Percentiles rank a stretch among this genome's conserved stretches.
Conservation (phyloP, 2,113 vertebrate species). For the Rhinichthys klamathensis region DNA sequence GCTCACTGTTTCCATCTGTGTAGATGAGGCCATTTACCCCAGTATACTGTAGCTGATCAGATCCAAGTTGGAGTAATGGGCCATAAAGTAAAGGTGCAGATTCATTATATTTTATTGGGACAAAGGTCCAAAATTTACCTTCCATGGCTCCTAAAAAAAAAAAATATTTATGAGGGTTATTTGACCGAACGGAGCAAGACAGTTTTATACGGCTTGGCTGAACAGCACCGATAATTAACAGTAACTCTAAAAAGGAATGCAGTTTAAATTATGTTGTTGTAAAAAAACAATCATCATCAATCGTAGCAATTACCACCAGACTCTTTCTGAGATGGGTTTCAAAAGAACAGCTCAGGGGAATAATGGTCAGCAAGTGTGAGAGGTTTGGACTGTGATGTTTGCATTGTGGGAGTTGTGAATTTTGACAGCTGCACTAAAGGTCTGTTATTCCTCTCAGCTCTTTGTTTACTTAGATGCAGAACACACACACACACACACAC, state of each 20-base stretch:
- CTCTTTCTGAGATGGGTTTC: background rate
- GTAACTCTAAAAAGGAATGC: background rate
- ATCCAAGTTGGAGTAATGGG: constrained; percentile 5
- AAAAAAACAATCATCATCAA: constrained; percentile 3
- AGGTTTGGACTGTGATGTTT: background rate
- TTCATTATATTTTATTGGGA: constrained; percentile 10
- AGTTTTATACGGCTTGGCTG: background rate
- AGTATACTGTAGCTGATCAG: background rate
- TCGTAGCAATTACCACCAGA: constrained; percentile 9
- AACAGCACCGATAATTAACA: background rate
- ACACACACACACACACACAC: background rate
- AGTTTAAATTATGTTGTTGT: constrained; percentile 14
- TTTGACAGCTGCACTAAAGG: constrained; percentile 33
- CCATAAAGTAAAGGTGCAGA: background rate
- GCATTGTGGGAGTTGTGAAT: constrained; percentile 32
- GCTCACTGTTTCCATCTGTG: constrained; percentile 29
- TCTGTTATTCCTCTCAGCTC: background rate
- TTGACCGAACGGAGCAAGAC: background rate
- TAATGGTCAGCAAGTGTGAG: constrained; percentile 16
- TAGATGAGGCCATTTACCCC: background rate
- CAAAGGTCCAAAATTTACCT: background rate
- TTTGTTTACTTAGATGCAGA: constrained; percentile 5
- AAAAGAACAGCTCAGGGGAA: constrained; percentile 19
- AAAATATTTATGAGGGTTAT: constrained; percentile 9
- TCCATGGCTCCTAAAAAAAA: background rate